Evolutionary conservation across 2,888 invertebrate species (phyloP).

Genomic region (Nineta flava): DNA sequence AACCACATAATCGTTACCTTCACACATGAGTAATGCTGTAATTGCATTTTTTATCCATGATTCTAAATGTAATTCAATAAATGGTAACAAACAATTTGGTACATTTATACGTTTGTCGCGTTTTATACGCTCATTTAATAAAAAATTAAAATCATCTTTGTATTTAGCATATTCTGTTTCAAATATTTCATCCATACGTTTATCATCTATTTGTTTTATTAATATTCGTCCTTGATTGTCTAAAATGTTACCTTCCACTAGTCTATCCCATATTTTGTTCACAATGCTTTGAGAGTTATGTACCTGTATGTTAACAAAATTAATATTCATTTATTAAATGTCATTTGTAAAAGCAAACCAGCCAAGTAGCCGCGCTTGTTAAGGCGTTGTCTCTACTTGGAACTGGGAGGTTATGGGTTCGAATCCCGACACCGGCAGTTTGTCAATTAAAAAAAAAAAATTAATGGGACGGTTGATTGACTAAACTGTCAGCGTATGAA

Average conservation of each 20-base stretch:
- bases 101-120: conserved; percentile 13
- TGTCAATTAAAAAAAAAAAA: too few relatives aligned
- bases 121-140: conserved; percentile 13
- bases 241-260: conserved; percentile 7
- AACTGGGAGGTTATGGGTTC: too few relatives aligned
- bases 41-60: conserved; percentile 18
- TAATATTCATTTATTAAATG: too few relatives aligned
- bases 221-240: conserved; percentile 6
- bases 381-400: too few relatives aligned
- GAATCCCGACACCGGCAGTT: too few relatives aligned
- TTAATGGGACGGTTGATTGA: too few relatives aligned
- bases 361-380: too few relatives aligned
- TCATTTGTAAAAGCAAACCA: too few relatives aligned
- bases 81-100: conserved; percentile 15
- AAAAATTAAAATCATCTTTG: conserved; percentile 10
- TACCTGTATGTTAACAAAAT: too few relatives aligned
- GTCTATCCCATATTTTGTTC: conserved; percentile 10
- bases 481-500: too few relatives aligned
- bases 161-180: conserved; percentile 7
- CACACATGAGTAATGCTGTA: conserved; percentile 17
- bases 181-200: conserved; percentile 5
- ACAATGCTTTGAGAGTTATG: too few relatives aligned
- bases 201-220: background rate
- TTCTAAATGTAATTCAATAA: conserved; percentile 16
- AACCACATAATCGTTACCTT: conserved; percentile 19